phyloP scores from a whole-genome alignment of 2,113 vertebrate species.

The Strigops habroptila region DNA sequence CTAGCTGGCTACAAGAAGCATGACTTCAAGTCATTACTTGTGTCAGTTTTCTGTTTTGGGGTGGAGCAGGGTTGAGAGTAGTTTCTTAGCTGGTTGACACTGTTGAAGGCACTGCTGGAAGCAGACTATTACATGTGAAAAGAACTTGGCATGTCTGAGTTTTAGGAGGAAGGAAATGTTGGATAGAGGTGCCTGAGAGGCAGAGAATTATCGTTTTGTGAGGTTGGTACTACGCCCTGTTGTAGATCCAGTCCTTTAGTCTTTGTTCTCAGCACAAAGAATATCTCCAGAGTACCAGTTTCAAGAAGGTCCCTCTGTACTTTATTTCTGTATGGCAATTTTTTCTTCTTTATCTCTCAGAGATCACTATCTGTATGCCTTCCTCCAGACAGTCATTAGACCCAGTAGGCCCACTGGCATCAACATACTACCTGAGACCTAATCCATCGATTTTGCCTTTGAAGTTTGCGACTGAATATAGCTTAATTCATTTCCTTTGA shows the following conservation, averaged over 20 bases:
- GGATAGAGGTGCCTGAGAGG: neutral
- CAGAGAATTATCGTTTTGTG: neutral
- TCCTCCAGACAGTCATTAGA: neutral
- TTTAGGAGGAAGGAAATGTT: neutral
- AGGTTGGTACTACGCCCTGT: neutral
- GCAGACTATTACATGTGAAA: neutral
- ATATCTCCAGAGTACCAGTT: neutral
- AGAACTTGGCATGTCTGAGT: neutral
- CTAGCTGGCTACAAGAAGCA: neutral
- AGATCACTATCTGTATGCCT: neutral
- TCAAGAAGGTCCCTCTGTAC: neutral
- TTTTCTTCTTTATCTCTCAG: neutral
- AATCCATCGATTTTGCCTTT: neutral
- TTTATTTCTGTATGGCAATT: neutral
- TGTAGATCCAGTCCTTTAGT: neutral
- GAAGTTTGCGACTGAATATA: neutral
- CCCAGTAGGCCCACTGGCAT: neutral
- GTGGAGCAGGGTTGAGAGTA: neutral
- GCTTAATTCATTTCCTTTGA: neutral
- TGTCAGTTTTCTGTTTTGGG: neutral
- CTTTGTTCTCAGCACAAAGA: neutral
- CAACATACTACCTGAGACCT: neutral
- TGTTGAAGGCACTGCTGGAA: neutral
- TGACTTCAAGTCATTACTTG: neutral
- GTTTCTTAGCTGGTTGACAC: neutral